Evolutionary conservation across 2,888 invertebrate species (phyloP).

Genomic region (Crocallis elinguaria): DNA sequence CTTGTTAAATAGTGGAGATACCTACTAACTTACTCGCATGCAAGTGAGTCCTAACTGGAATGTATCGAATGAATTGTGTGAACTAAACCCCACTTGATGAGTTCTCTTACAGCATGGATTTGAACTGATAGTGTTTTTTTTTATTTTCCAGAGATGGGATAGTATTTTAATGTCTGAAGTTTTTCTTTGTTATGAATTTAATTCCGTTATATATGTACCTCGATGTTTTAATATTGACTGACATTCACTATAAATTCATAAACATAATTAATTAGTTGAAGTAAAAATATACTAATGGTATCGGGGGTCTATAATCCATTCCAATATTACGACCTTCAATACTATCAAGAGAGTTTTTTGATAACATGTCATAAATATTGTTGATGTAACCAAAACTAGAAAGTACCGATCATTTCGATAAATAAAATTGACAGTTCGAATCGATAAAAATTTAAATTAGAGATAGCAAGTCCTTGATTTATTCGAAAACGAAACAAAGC

Average conservation of each 20-base stretch:
- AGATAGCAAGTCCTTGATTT: too few species aligned
- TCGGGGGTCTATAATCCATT: too few species aligned
- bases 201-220: slow-evolving; percentile 23
- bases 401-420: too few species aligned
- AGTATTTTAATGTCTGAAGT: slow-evolving; percentile 10
- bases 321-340: too few species aligned
- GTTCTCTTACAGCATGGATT: slow-evolving; percentile 41
- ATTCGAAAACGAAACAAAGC: too few species aligned
- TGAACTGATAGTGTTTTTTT: slow-evolving; percentile 16
- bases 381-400: too few species aligned
- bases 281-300: too few species aligned
- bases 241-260: slow-evolving; percentile 28
- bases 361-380: too few species aligned
- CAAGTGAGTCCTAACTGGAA: slow-evolving; percentile 65
- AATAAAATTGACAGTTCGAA: too few species aligned
- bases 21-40: slow-evolving; percentile 66
- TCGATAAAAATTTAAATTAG: too few species aligned
- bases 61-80: slow-evolving; percentile 41
- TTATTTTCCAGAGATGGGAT: slow-evolving; percentile 14
- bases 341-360: too few species aligned
- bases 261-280: neutral
- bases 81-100: slow-evolving; percentile 10
- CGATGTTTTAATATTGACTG: slow-evolving; percentile 25
- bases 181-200: slow-evolving; percentile 20
- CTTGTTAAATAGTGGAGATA: slow-evolving; percentile 5